Evolutionary conservation across 2,888 invertebrate genomes (phyloP), one percentile per base, ranked within the genome.

Genomic region (Frankliniella intonsa): DNA sequence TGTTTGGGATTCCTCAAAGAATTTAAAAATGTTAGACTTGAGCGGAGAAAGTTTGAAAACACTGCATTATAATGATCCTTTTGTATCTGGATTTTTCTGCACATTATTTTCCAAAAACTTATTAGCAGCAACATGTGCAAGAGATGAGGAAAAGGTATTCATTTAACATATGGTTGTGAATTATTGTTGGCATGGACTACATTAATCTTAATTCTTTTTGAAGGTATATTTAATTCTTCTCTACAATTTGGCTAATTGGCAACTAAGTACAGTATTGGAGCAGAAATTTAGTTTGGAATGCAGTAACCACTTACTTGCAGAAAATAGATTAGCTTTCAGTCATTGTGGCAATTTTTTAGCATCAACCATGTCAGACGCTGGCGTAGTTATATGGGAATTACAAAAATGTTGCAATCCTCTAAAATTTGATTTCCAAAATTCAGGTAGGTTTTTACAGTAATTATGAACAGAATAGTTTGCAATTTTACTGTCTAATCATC

Each of bases 291-390:
- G 14, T 10, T 17, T 19, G 17, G 17, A 62, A 55, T 55, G 12
- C 55, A 17, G 55, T 17, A 55, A 14, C 17, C 1, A 55, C 55
- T 55, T 17, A 12, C 55, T 62, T 62, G n/a, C 55, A 38, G 5
- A 38, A 38, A 38, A 38, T 38, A 38, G 38, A 12, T 25, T 22
- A 10, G 69, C 25, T 25, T 76, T 76, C 38, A 76, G 69, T 25
- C n/a, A 7, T 25, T 76, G 69, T 76, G 69, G 69, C 22, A 76
- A 76, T 76, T 76, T 76, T 22, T 22, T 76, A 25, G 69, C 69
- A 25, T 76, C 69, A 76, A 12, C 69, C 25, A 1, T 76, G 11
- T 25, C 25, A 10, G 12, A 76, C 9, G 25, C 8, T 76, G 12
- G 12, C n/a, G 12, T 76, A 22, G 22, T 76, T 8, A 76, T 76